Evolutionary conservation across 2,113 vertebrate genomes (phyloP).

Genomic region (Hippotragus niger): DNA sequence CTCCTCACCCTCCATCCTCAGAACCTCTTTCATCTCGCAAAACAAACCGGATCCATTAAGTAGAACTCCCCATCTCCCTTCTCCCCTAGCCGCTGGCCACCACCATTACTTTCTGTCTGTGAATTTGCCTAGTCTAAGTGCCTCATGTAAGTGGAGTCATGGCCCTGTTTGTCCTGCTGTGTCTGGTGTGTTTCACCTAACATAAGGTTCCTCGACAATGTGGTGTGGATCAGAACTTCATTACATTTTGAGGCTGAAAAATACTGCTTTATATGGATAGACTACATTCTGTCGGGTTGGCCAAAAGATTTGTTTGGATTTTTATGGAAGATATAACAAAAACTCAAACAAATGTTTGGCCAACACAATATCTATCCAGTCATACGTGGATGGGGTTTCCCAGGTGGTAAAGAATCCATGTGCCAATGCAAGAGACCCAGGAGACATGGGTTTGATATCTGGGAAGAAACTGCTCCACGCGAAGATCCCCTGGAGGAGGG

Average conservation of each 20-base stretch:
- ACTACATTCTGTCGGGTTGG: background rate
- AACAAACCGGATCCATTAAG: background rate
- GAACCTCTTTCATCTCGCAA: background rate
- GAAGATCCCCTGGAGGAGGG: background rate
- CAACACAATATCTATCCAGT: background rate
- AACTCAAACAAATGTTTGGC: background rate
- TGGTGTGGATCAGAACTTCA: background rate
- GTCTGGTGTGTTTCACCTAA: background rate
- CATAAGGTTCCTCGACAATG: fast-evolving
- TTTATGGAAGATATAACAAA: background rate
- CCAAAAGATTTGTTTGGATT: background rate
- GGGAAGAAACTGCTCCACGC: background rate
- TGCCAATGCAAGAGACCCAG: background rate
- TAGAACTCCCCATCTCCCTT: too few relatives aligned
- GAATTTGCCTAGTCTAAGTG: background rate
- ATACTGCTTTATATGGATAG: too few relatives aligned
- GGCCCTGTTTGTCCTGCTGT: background rate
- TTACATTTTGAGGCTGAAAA: background rate
- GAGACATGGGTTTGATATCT: background rate
- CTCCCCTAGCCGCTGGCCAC: too few relatives aligned
- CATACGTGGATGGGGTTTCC: fast-evolving
- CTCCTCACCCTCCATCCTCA: background rate
- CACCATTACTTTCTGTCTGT: background rate
- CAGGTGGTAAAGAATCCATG: background rate
- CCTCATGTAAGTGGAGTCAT: fast-evolving